phyloP scores from a whole-genome alignment of 37 sponge, comb jelly and placozoan species.

The Halisarca cf. caerulea region DNA sequence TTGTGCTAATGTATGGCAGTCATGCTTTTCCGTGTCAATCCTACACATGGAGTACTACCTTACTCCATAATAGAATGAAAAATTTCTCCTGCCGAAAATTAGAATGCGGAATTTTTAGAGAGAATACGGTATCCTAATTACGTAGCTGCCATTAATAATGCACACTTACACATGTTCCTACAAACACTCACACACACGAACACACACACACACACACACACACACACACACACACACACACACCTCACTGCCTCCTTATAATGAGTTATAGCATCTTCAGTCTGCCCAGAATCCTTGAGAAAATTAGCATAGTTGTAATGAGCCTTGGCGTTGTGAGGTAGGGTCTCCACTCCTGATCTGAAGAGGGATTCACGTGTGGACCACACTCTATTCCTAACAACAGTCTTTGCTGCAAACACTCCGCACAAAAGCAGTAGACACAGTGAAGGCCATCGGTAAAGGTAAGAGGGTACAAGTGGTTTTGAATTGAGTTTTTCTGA shows the following conservation, averaged over 20 bases:
- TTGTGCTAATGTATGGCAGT: too few relatives aligned
- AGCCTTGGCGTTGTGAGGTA: constrained; percentile 85
- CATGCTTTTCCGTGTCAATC: too few relatives aligned
- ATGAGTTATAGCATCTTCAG: constrained; percentile 60
- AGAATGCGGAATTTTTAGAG: too few relatives aligned
- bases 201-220: neutral
- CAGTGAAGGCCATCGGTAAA: neutral
- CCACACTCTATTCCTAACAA: constrained; percentile 81
- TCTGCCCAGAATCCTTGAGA: constrained; percentile 65
- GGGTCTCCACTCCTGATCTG: constrained; percentile 67
- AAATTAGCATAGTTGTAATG: constrained; percentile 96
- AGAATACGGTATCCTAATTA: too few relatives aligned
- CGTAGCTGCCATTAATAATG: neutral
- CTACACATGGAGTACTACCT: too few relatives aligned
- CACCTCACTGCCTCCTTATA: constrained; percentile 68
- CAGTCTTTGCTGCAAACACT: constrained; percentile 50
- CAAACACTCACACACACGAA: constrained; percentile 4
- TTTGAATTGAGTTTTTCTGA: neutral
- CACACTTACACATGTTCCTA: neutral
- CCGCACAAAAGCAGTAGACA: constrained; percentile 27
- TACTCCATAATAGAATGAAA: too few relatives aligned
- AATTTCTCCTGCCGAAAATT: too few relatives aligned
- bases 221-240: constrained; percentile 5
- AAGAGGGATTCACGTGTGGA: constrained; percentile 71
- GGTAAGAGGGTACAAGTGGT: neutral